Base-by-base conservation (phyloP, 2,113 vertebrate species). In the Burhinus bistriatus region DNA sequence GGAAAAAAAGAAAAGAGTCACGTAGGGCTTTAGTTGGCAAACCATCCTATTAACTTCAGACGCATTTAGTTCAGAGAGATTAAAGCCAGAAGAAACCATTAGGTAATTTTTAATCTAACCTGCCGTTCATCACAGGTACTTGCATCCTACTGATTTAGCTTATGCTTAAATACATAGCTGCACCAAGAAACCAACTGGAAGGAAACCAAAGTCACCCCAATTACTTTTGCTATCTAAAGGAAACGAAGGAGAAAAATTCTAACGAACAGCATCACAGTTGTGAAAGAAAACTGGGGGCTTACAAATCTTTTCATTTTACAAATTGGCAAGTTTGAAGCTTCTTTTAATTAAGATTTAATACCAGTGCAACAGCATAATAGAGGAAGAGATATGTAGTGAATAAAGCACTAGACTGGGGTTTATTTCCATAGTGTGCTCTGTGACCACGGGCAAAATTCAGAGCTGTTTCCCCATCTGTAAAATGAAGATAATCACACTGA, bases 311-410 rank as follows among this genome's bases (percentile, higher is more conserved):
- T 81, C 85, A 59, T 71, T 65, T 44, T 23, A 68, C 79, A 78
- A 86, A 92, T 0, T 87, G 93, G 77, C 88, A 94, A 68, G 42
- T 52, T 72, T 75, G 88, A 84, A 82, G 90, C 61, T 78, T 87
- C 90, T 94, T 81, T 86, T 94, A 95, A 95, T 95, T 86, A 93
- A 89, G 83, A 78, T 89, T 94, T 95, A 90, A 92, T 69, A 64
- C 32, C 80, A 78, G 38, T 11, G 59, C 72, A 70, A 36, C 55
- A 42, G 68, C 71, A 59, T 11, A 71, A 62, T 12, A 75, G 61
- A 85, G 27, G 62, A 51, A 84, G 68, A 83, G 54, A 23, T 10
- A 34, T 2, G 11, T 2, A 62, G 51, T 5, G 59, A 80, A 34
- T 34, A 71, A 59, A 90, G 92, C 64, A 68, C 59, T 23, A 14